Conservation (phyloP, 2,113 vertebrate species). For the Hippopotamus amphibius region DNA sequence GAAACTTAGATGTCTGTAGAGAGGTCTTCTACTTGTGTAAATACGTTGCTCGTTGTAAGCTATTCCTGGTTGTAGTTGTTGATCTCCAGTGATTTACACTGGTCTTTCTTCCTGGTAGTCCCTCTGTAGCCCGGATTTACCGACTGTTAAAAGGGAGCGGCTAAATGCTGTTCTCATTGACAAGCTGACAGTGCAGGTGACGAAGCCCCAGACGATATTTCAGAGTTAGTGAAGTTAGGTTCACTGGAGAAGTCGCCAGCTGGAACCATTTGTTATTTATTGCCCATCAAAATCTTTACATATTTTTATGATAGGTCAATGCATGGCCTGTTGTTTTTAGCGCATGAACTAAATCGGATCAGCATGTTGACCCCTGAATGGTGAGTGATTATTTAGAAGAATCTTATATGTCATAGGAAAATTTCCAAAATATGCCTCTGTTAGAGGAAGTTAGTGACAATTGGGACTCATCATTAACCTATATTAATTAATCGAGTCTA, state of each 20-base stretch:
- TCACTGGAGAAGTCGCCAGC: constrained; percentile 54
- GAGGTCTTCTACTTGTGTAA: neutral
- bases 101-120: neutral
- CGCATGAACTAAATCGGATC: constrained; percentile 26
- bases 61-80: neutral
- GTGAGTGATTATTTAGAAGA: constrained; percentile 5
- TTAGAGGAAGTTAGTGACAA: neutral
- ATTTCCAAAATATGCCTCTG: constrained; percentile 37
- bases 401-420: neutral
- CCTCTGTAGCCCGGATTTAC: neutral
- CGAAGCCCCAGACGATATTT: neutral
- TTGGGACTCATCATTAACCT: neutral
- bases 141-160: neutral
- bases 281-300: constrained; percentile 14
- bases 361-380: neutral
- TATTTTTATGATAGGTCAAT: constrained; percentile 60
- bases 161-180: neutral
- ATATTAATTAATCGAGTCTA: neutral
- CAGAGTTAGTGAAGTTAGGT: neutral
- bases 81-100: constrained; percentile 12
- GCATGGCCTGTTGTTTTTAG: constrained; percentile 68
- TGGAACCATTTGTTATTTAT: constrained; percentile 72
- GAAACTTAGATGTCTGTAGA: neutral
- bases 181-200: neutral
- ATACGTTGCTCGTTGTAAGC: neutral